These are phyloP conservation scores for Xanthorhoe spadicearia DNA, from an alignment of 2,888 invertebrate genomes.

Conservation along the genomic window DNA sequence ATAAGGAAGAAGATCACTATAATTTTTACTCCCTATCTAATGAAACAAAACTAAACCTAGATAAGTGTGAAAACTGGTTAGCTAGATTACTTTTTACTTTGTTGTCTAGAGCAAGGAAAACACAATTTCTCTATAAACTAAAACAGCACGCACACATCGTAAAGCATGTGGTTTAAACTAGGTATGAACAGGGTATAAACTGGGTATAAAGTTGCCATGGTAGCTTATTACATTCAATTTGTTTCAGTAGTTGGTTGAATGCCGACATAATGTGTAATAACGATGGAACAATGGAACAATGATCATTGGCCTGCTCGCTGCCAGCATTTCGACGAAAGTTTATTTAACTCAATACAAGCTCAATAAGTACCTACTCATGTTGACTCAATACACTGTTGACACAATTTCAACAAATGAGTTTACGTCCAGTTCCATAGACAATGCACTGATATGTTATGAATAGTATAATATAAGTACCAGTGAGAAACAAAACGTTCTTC, in stretches of 20 bases:
- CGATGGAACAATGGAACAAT: constrained; percentile 70
- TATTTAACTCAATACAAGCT: constrained; percentile 17
- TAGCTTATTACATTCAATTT: constrained; percentile 69
- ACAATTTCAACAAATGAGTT: constrained; percentile 19
- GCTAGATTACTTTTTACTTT: constrained; percentile 33
- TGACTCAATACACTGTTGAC: constrained; percentile 9
- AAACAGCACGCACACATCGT: constrained; percentile 70
- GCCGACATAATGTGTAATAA: constrained; percentile 59
- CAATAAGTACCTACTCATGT: not conserved
- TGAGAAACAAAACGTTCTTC: not conserved
- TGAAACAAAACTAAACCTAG: constrained; percentile 13
- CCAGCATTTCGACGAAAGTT: constrained; percentile 33
- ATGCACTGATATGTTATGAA: not conserved
- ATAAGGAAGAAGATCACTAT: not conserved
- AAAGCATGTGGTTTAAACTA: constrained; percentile 63
- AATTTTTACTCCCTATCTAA: not conserved
- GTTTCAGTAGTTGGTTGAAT: constrained; percentile 60
- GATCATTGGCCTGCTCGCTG: constrained; percentile 50
- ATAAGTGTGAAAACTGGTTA: constrained; percentile 20
- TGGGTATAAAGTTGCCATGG: constrained; percentile 39
- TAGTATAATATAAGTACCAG: not conserved
- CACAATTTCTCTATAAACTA: constrained; percentile 63
- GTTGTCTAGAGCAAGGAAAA: constrained; percentile 36
- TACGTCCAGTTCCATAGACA: not conserved
- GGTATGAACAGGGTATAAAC: constrained; percentile 54